Conservation (phyloP, 1,140 invertebrate genomes). For the Drosophila santomea region DNA sequence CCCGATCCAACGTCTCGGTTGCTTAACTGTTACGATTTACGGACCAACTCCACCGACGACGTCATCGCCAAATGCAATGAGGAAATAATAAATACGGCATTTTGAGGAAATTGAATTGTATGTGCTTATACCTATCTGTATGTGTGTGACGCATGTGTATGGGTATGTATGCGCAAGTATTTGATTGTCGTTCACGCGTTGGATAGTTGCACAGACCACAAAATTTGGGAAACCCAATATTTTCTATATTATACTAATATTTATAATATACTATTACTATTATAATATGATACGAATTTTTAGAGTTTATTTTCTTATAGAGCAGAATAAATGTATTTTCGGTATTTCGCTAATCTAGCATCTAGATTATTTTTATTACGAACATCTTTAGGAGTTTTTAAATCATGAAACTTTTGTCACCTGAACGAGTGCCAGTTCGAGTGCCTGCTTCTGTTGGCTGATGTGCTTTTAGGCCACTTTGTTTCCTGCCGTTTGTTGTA, state of each 20-base stretch:
- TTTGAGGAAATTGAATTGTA: constrained; percentile 83
- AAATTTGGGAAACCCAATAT: constrained; percentile 4
- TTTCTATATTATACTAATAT: neutral
- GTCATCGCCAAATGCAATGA: constrained; percentile 72
- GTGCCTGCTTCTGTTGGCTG: constrained; percentile 58
- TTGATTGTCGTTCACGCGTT: constrained; percentile 33
- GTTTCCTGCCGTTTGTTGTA: constrained; percentile 52
- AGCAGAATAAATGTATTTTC: neutral
- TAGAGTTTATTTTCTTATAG: too few species aligned
- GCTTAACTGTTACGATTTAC: constrained; percentile 80
- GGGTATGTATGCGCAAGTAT: constrained; percentile 23
- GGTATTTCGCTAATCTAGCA: neutral
- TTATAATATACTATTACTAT: neutral
- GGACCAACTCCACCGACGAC: constrained; percentile 60
- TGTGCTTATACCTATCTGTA: constrained; percentile 56
- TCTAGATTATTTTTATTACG: too few species aligned
- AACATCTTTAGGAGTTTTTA: too few species aligned
- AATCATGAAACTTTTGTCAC: constrained; percentile 18
- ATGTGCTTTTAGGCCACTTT: constrained; percentile 72
- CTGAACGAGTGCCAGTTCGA: constrained; percentile 18
- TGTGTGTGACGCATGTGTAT: constrained; percentile 1
- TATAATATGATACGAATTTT: too few species aligned
- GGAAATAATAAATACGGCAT: constrained; percentile 84
- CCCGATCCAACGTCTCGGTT: constrained; percentile 7
- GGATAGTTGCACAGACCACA: constrained; percentile 47